Conservation (phyloP, 2,113 vertebrate species). For the Planiliza haematocheilus region DNA sequence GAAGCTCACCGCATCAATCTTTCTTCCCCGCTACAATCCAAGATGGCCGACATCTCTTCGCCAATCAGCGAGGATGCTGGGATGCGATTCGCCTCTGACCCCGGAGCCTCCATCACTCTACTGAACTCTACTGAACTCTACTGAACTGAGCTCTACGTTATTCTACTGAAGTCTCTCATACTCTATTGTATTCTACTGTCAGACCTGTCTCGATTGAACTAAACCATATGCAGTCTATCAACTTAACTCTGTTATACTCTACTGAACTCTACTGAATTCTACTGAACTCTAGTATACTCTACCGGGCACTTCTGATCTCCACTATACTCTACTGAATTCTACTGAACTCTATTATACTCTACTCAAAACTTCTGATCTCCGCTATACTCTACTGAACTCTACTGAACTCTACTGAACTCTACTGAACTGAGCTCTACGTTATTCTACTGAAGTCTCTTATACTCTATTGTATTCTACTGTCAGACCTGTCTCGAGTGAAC, state of each 20-base stretch:
- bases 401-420: neutral
- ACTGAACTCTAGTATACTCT: too few relatives aligned
- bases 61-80: conserved; percentile 70
- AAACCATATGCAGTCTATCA: too few relatives aligned
- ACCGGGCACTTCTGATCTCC: neutral
- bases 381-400: neutral
- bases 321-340: too few relatives aligned
- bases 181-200: neutral
- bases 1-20: conserved; percentile 80
- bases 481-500: too few relatives aligned
- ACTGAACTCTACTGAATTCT: too few relatives aligned
- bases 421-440: too few relatives aligned
- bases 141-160: too few relatives aligned
- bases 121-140: neutral
- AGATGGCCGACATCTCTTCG: conserved; percentile 75
- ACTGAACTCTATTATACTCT: neutral
- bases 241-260: too few relatives aligned
- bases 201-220: too few relatives aligned
- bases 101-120: conserved; percentile 26
- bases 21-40: conserved; percentile 76
- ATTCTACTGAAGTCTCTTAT: too few relatives aligned
- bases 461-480: neutral
- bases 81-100: conserved; percentile 64
- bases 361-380: too few relatives aligned
- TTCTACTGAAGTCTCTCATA: too few relatives aligned